Evolutionary conservation across 1,140 invertebrate species (phyloP).

Genomic region (Papilio polyxenes): DNA sequence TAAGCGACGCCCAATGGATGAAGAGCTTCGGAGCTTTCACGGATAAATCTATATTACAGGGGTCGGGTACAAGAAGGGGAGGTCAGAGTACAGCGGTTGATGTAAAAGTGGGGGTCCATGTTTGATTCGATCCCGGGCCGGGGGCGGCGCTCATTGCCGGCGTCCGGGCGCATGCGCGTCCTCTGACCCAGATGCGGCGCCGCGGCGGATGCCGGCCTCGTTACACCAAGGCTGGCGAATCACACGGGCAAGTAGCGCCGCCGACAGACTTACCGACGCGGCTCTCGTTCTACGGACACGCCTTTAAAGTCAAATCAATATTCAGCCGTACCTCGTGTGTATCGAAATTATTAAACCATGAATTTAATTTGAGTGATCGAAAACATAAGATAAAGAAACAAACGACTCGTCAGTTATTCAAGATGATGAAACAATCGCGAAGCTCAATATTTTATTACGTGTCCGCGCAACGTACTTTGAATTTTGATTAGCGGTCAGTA

Average conservation of each 20-base stretch:
- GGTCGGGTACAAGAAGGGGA: slow-evolving; percentile 55
- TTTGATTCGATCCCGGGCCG: slow-evolving; percentile 69
- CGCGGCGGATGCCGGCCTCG: slow-evolving; percentile 65
- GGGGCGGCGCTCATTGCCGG: slow-evolving; percentile 74
- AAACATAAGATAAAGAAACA: slow-evolving; percentile 31
- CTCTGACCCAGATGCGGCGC: slow-evolving; percentile 70
- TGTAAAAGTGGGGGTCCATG: slow-evolving; percentile 59
- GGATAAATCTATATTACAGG: slow-evolving; percentile 41
- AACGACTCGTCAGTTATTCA: slow-evolving; percentile 50
- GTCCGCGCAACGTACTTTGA: slow-evolving; percentile 53
- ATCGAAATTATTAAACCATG: neutral
- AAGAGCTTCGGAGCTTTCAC: slow-evolving; percentile 47
- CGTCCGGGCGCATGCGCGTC: slow-evolving; percentile 75
- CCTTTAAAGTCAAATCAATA: slow-evolving; percentile 29
- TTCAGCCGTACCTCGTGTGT: neutral
- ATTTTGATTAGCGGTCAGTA: slow-evolving; percentile 66
- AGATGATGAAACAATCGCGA: slow-evolving; percentile 65
- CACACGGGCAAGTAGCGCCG: slow-evolving; percentile 65
- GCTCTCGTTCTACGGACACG: slow-evolving; percentile 10
- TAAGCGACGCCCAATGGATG: slow-evolving; percentile 50
- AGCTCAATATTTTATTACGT: slow-evolving; percentile 59
- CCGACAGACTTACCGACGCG: slow-evolving; percentile 66
- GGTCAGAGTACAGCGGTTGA: slow-evolving; percentile 58
- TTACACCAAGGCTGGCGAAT: slow-evolving; percentile 74
- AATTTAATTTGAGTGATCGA: neutral